Base-by-base conservation (phyloP, 2,113 vertebrate genomes). In the Amphiprion ocellaris region DNA sequence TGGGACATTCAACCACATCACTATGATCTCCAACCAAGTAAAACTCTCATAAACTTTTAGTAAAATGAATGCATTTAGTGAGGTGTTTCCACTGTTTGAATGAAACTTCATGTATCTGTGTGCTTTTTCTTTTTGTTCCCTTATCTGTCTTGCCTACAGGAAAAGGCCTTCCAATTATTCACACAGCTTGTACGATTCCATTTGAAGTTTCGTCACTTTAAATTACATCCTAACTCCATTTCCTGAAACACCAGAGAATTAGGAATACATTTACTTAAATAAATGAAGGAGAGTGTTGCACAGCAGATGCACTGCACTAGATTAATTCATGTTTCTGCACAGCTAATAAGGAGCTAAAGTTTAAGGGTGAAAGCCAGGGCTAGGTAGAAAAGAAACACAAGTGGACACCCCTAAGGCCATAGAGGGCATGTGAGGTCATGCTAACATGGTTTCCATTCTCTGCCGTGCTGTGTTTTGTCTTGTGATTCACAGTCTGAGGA, bases 1-100 rank as follows among this genome's bases (percentile, higher is more conserved):
- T 0, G 93, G 93, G 44, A 71, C 87, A 1, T 95, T 94, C 74
- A 87, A 53, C 60, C 94, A 94, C 23, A 88, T 95, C 63, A 79
- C 91, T 54, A 90, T 93, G 93, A 89, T 94, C 84, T 90, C 91
- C 67, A 85, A 89, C 61, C 85, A 90, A 58, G 93, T 95, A 92
- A 76, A 72, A 60, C 56, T 47, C 19, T 47, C 7, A 58, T 10
- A 56, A 28, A 66, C 21, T 46, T 85, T 69, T 52, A 62, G 52
- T 54, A 50, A 65, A 79, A 56, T 14, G 5, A 58, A 74, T 66
- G 33, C n/a, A 63, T 59, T 74, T 6, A 71, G 11, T 56, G 14
- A 0, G 66, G 15, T 50, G 47, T 10, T 61, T 74, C 56, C 9
- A 7, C 21, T 28, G 15, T 68, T 44, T 19, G 26, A 65, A 24